Evolutionary conservation across 2,113 vertebrate species (phyloP), one percentile per base, ranked within the genome.

Genomic region (Heterocephalus glaber): DNA sequence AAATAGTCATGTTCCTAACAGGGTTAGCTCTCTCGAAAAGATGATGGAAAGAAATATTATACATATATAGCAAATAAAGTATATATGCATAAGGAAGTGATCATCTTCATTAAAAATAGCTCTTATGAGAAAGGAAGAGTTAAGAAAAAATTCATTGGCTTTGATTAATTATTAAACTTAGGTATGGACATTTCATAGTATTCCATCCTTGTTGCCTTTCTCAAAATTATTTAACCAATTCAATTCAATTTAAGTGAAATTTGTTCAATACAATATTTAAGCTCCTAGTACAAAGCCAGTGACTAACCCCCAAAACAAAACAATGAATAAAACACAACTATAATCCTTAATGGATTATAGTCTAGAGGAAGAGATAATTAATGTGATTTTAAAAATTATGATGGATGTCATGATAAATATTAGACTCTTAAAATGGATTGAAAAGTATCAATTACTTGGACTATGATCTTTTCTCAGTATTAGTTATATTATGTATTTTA

Each of bases 141-240:
- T 56, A 61, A 84, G 28, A 60, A 70, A 60, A 33, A 81, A 81
- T 26, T 90, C 61, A 90, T 65, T 91, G 28, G 26, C 26, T 41
- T 47, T 70, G 26, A 66, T 86, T 60, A 19, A 80, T 70, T 20
- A 74, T 86, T 60, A 19, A 80, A 66, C 9, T 63, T n/a, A 74
- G 8, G 8, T 66, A 20, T 65, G 24, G 47, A 74, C 49, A 28
- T 41, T 86, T 70, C 63, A 58, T 58, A n/a, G 12, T 4, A 16
- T 41, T 76, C 7, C 13, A 44, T 60, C 13, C 9, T 19, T 47
- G 28, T 49, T 92, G 4, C 52, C 68, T 65, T 72, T 88, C 52
- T 85, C 65, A 80, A 87, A 92, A 88, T 88, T 84, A 77, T 22
- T 96, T 89, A 92, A 61, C 20, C 10, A 35, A 41, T 70, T 93